A percentile compares a stretch with the other conserved stretches of the same genome.
Conservation (phyloP, 2,113 vertebrate species). For the Stegostoma tigrinum region DNA sequence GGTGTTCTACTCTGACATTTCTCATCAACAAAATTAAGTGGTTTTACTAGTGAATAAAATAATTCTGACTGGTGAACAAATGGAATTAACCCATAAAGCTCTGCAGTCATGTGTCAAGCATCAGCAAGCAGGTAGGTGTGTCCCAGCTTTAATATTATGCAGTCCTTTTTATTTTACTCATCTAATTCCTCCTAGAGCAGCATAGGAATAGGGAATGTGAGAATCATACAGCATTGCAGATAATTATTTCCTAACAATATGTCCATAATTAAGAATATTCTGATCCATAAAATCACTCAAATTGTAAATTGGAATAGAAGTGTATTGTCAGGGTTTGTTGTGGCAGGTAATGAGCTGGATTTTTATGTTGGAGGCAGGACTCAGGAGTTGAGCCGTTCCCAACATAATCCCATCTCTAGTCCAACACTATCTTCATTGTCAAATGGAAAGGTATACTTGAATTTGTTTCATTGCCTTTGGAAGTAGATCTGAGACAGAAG, state of each 20-base stretch:
- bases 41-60: not conserved
- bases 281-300: not conserved
- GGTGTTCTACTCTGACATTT: slow-evolving; percentile 11
- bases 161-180: not conserved
- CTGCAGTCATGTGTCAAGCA: not conserved
- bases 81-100: not conserved
- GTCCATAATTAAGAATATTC: not conserved
- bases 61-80: not conserved
- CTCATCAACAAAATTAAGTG: not conserved
- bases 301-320: not conserved
- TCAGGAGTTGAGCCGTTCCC: not conserved
- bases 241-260: not conserved
- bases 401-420: not conserved
- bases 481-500: not conserved
- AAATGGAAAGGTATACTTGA: not conserved
- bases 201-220: not conserved
- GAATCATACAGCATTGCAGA: not conserved
- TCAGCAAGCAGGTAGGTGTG: not conserved
- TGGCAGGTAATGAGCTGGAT: not conserved
- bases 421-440: not conserved
- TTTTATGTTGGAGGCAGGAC: not conserved
- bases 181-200: not conserved
- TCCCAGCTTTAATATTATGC: not conserved
- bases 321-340: not conserved
- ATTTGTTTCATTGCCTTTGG: not conserved